These are phyloP conservation scores for Macrophya alboannulata DNA, from an alignment of 2,888 invertebrate genomes.

Conservation along the genomic window DNA sequence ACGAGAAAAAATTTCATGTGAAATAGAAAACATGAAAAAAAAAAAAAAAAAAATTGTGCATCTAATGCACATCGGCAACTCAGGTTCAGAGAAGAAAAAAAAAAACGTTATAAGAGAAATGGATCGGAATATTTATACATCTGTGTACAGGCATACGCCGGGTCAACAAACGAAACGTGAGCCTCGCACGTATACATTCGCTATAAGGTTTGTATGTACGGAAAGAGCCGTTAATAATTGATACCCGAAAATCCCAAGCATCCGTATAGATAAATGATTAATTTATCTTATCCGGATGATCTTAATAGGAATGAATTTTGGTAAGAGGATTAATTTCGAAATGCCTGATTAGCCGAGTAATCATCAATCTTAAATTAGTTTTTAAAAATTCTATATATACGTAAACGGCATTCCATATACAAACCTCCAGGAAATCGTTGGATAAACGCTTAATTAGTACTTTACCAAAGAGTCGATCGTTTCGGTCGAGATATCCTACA, in stretches of 20 bases:
- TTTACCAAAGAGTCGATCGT: no score
- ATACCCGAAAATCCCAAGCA: slow-evolving; percentile 8
- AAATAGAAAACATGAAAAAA: neutral
- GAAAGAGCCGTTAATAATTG: slow-evolving; percentile 7
- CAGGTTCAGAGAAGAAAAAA: neutral
- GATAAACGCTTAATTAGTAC: no score
- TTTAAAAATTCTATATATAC: no score
- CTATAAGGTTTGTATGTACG: neutral
- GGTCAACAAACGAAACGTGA: slow-evolving; percentile 34
- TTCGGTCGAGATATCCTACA: no score
- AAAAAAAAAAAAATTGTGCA: neutral
- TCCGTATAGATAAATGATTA: slow-evolving; percentile 15
- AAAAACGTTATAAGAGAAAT: neutral
- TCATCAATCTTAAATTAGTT: neutral
- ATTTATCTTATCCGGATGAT: slow-evolving; percentile 43
- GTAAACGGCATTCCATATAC: no score
- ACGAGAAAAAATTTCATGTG: slow-evolving; percentile 4
- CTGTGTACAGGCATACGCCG: neutral
- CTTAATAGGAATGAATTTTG: slow-evolving; percentile 4
- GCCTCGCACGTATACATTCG: neutral
- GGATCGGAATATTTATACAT: neutral
- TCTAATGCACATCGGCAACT: neutral
- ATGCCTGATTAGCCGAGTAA: neutral
- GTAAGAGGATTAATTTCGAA: neutral
- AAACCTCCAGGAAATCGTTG: no score